These are phyloP conservation scores for Euborellia annulipes DNA, from an alignment of 1,140 invertebrate species.

Conservation along the genomic window DNA sequence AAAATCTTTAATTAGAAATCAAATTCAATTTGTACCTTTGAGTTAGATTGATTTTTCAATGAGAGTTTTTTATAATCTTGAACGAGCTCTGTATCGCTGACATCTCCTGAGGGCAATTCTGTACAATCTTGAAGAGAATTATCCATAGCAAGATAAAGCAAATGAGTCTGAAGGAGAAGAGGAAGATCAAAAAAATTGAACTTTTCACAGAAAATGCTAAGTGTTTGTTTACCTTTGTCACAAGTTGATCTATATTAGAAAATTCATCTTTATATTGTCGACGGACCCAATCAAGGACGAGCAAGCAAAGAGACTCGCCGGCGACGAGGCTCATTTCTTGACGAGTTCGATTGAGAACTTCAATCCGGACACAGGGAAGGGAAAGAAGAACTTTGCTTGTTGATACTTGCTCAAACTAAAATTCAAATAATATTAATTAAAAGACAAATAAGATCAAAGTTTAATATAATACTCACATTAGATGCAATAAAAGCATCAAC, in stretches of 20 bases:
- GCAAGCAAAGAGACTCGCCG: constrained; percentile 39
- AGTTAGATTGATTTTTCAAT: constrained; percentile 30
- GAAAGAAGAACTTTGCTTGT: constrained; percentile 36
- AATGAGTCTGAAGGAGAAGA: constrained; percentile 39
- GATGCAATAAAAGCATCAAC: constrained; percentile 56
- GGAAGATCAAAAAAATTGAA: constrained; percentile 2
- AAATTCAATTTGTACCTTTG: constrained; percentile 19
- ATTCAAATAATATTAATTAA: too few species aligned
- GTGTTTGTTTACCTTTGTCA: constrained; percentile 27
- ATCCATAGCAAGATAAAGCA: constrained; percentile 58
- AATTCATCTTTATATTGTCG: constrained; percentile 31
- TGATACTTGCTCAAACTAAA: constrained; percentile 39
- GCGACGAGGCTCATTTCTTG: constrained; percentile 43
- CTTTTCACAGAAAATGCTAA: neutral
- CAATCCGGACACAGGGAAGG: constrained; percentile 46
- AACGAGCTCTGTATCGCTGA: constrained; percentile 56
- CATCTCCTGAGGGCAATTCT: constrained; percentile 47
- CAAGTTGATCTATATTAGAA: constrained; percentile 31
- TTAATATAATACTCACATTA: constrained; percentile 47
- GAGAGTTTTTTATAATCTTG: constrained; percentile 65
- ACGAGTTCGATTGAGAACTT: constrained; percentile 42
- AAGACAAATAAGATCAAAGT: too few species aligned
- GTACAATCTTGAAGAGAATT: constrained; percentile 64
- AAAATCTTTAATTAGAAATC: neutral
- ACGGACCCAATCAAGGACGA: constrained; percentile 53